phyloP scores from a whole-genome alignment of 1,140 invertebrate species.

The Bombus waltoni region DNA sequence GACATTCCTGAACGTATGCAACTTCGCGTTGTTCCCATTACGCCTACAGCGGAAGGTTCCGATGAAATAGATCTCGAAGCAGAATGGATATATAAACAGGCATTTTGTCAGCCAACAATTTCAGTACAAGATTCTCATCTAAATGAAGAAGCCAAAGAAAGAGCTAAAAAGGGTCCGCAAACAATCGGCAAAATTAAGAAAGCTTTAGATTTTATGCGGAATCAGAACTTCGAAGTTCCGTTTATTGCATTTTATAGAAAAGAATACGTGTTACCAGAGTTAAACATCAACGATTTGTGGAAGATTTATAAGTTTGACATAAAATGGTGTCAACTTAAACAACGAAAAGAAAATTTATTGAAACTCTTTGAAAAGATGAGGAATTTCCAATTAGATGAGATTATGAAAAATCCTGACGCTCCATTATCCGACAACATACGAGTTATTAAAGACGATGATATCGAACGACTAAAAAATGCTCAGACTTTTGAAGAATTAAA shows the following conservation, averaged over 20 bases:
- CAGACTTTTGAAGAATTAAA: conserved; percentile 96
- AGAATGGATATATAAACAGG: conserved; percentile 98
- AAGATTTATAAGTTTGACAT: conserved; percentile 98
- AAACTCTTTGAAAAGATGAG: conserved; percentile 96
- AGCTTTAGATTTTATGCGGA: conserved; percentile 97
- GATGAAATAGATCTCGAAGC: conserved; percentile 98
- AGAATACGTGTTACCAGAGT: conserved; percentile 97
- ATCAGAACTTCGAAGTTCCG: conserved; percentile 97
- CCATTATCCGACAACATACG: conserved; percentile 92
- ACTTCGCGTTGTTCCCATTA: conserved; percentile 94
- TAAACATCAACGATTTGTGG: conserved; percentile 98
- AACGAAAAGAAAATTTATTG: conserved; percentile 93
- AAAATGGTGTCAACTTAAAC: conserved; percentile 96
- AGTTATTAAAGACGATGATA: conserved; percentile 93
- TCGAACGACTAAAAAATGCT: conserved; percentile 90
- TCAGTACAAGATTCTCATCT: conserved; percentile 88
- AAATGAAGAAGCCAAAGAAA: conserved; percentile 83
- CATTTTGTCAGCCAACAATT: conserved; percentile 92
- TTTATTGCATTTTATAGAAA: conserved; percentile 99
- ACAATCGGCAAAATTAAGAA: conserved; percentile 95
- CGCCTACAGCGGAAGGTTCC: conserved; percentile 90
- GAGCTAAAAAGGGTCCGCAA: conserved; percentile 84
- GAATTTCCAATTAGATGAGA: conserved; percentile 92
- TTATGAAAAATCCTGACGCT: conserved; percentile 92
- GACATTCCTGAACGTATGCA: conserved; percentile 97